Evolutionary conservation across 2,888 invertebrate genomes (phyloP).

Genomic region (Cantharis rustica): DNA sequence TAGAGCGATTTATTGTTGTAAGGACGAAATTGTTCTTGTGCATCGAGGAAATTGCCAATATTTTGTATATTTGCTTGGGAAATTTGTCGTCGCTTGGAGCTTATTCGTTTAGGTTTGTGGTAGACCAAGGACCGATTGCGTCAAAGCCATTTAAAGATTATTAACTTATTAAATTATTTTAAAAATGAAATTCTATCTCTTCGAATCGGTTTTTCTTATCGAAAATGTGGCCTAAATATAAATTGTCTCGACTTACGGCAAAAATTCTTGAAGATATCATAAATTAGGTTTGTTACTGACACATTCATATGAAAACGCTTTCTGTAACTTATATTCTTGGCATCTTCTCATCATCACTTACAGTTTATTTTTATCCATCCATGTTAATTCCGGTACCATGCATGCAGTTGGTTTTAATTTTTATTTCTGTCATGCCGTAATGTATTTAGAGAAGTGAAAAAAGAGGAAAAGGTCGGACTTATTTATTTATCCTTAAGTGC

Average conservation of each 20-base stretch:
- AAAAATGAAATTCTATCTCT: too few relatives aligned
- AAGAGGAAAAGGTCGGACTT: not conserved
- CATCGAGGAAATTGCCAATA: not conserved
- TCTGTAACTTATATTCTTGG: constrained; percentile 21
- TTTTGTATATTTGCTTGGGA: not conserved
- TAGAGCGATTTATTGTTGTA: not conserved
- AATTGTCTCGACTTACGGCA: not conserved
- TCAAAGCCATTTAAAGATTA: not conserved
- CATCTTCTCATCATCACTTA: constrained; percentile 16
- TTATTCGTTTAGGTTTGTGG: not conserved
- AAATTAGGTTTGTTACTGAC: constrained; percentile 6
- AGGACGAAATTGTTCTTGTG: not conserved
- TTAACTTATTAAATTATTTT: too few relatives aligned
- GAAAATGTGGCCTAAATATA: not conserved
- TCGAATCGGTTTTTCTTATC: not conserved
- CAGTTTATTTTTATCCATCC: constrained; percentile 10
- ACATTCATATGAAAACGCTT: constrained; percentile 22
- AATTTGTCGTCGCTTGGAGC: not conserved
- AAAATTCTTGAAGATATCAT: not conserved
- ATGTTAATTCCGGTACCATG: not conserved
- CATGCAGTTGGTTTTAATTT: not conserved
- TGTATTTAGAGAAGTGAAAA: not conserved
- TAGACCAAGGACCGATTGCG: not conserved
- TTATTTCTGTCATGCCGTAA: not conserved
- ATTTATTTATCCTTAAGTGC: not conserved